A percentile compares a stretch with the other conserved stretches of the same genome.
Evolutionary conservation across 2,888 invertebrate species (phyloP).

Genomic region (Sclerodermus sp.): DNA sequence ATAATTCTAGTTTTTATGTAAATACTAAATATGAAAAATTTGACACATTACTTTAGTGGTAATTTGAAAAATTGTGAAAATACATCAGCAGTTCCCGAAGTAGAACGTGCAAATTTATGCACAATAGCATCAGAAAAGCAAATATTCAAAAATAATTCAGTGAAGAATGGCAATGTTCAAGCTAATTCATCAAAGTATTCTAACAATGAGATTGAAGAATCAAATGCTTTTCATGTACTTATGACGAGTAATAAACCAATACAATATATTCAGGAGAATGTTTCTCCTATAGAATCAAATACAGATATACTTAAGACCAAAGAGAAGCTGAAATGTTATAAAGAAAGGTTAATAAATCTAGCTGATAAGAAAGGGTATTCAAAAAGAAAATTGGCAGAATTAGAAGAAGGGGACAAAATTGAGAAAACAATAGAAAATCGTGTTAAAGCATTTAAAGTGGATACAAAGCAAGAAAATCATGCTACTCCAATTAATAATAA

Average conservation of each 20-base stretch:
- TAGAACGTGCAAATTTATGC: constrained; percentile 15
- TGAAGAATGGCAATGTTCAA: not conserved
- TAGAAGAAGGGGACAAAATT: constrained; percentile 63
- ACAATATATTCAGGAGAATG: constrained; percentile 15
- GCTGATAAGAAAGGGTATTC: constrained; percentile 66
- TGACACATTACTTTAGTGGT: constrained; percentile 43
- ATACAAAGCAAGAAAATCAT: constrained; percentile 49
- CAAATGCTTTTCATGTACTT: constrained; percentile 41
- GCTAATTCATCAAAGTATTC: not conserved
- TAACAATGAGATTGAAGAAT: constrained; percentile 15
- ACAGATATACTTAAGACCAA: constrained; percentile 8
- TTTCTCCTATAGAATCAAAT: constrained; percentile 4
- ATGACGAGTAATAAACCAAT: constrained; percentile 35
- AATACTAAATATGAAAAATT: constrained; percentile 37
- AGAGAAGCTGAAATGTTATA: constrained; percentile 21
- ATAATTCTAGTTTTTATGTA: too few species aligned
- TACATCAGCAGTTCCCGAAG: constrained; percentile 7
- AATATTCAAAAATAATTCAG: not conserved
- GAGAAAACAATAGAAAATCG: constrained; percentile 65
- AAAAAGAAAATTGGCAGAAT: constrained; percentile 64
- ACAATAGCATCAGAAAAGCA: not conserved
- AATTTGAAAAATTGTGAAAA: constrained; percentile 22
- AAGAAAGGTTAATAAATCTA: constrained; percentile 58
- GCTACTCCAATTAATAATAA: constrained; percentile 2
- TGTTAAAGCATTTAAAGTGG: constrained; percentile 62